These are phyloP conservation scores for Bostrychus sinensis DNA, from an alignment of 2,113 vertebrate genomes.

Conservation along the genomic window DNA sequence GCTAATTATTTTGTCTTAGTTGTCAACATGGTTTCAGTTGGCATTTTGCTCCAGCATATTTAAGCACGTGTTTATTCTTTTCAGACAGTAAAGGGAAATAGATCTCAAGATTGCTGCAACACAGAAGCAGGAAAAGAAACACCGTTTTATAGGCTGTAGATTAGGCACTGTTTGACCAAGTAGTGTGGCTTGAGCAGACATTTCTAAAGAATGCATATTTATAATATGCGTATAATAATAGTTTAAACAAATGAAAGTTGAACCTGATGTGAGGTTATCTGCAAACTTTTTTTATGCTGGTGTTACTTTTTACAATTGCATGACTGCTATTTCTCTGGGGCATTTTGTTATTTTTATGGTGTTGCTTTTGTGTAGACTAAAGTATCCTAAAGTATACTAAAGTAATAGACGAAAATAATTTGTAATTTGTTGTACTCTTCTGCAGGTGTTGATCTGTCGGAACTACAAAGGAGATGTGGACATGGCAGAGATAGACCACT, in stretches of 20 bases:
- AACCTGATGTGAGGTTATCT: no score
- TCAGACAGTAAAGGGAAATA: background rate
- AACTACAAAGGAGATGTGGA: constrained; percentile 93
- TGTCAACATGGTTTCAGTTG: background rate
- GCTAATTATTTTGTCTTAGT: no score
- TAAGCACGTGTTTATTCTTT: background rate
- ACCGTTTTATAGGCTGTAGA: background rate
- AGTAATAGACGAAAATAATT: no score
- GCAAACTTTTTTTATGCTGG: no score
- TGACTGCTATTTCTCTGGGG: background rate
- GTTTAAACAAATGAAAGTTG: no score
- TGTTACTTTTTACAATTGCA: no score
- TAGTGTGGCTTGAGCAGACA: background rate
- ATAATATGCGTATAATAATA: no score
- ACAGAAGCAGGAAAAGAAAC: background rate
- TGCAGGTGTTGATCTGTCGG: constrained; percentile 90
- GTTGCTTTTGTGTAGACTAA: background rate
- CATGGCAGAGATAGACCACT: constrained; percentile 90
- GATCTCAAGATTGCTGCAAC: background rate
- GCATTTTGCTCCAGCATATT: background rate
- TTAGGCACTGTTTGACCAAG: background rate
- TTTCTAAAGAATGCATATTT: background rate
- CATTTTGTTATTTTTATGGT: no score
- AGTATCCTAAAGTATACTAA: no score
- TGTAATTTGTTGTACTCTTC: background rate